Conservation (phyloP, 2,888 invertebrate species). For the Xanthorhoe designata region DNA sequence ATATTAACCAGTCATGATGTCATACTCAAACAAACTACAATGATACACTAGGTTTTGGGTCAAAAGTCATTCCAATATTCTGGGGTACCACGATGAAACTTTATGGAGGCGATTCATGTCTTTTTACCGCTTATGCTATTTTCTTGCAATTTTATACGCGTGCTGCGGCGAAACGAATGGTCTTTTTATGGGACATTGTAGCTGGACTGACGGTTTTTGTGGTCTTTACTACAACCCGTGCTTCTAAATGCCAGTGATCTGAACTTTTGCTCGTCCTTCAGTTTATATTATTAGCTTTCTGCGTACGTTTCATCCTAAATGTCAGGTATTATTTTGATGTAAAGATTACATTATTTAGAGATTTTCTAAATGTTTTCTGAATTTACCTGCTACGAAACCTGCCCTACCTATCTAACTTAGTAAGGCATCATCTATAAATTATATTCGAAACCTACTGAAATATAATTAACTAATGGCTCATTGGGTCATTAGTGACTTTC, state of each 20-base stretch:
- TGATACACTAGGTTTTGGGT: conserved; percentile 6
- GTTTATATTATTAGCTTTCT: conserved; percentile 24
- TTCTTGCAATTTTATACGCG: conserved; percentile 35
- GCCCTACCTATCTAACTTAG: neutral
- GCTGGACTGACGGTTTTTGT: conserved; percentile 34
- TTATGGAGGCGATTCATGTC: conserved; percentile 41
- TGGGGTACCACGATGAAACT: conserved; percentile 36
- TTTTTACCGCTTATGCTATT: conserved; percentile 36
- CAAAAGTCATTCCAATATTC: conserved; percentile 5
- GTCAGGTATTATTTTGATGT: conserved; percentile 23
- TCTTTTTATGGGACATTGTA: conserved; percentile 52
- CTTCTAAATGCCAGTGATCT: conserved; percentile 53
- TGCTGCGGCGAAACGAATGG: conserved; percentile 45
- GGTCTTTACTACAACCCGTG: conserved; percentile 26
- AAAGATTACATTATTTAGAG: conserved; percentile 1
- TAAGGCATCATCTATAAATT: no score
- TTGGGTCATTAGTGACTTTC: no score
- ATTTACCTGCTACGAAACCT: neutral
- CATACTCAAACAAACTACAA: conserved; percentile 7
- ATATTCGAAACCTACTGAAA: no score
- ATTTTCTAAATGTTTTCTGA: neutral
- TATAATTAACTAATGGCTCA: no score
- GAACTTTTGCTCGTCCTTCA: conserved; percentile 29
- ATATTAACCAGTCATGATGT: neutral
- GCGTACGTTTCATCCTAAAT: conserved; percentile 14